A percentile compares a stretch with the other conserved stretches of the same genome.
phyloP scores from a whole-genome alignment of 2,888 invertebrate genomes.

The Chouioia cunea region DNA sequence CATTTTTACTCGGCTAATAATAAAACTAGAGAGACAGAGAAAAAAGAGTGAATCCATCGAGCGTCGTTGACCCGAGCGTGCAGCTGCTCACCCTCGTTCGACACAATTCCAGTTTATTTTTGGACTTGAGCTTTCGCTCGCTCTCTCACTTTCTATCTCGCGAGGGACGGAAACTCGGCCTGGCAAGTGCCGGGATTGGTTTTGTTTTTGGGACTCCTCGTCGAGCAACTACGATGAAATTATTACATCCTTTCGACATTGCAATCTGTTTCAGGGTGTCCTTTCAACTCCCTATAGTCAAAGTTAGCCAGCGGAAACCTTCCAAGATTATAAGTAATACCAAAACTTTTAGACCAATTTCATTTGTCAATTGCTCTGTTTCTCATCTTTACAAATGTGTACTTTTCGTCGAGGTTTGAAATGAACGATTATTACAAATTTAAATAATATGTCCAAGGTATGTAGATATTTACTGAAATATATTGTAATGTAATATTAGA shows the following conservation, averaged over 20 bases:
- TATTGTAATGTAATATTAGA: too few relatives aligned
- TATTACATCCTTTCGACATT: constrained; percentile 11
- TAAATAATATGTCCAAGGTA: too few relatives aligned
- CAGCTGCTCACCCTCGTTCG: not conserved
- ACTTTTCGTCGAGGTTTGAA: too few relatives aligned
- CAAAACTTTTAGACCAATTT: not conserved
- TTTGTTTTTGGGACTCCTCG: constrained; percentile 27
- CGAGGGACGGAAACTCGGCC: not conserved
- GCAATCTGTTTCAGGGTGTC: constrained; percentile 5
- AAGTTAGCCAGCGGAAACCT: too few relatives aligned
- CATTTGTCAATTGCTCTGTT: too few relatives aligned
- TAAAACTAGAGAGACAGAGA: too few relatives aligned
- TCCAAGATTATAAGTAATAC: not conserved
- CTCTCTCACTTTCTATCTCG: not conserved
- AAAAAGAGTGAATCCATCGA: too few relatives aligned
- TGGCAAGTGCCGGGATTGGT: constrained; percentile 16
- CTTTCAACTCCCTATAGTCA: too few relatives aligned
- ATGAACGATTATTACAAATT: too few relatives aligned
- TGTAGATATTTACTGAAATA: too few relatives aligned
- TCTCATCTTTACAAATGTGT: too few relatives aligned
- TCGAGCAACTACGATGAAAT: constrained; percentile 18
- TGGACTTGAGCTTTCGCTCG: not conserved
- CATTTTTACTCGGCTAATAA: too few relatives aligned
- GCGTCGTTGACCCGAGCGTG: constrained; percentile 10
- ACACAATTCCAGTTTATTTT: constrained; percentile 4